These are phyloP conservation scores for Actinia equina DNA, from an alignment of 64 coral and sea anemone genomes.

Conservation along the genomic window DNA sequence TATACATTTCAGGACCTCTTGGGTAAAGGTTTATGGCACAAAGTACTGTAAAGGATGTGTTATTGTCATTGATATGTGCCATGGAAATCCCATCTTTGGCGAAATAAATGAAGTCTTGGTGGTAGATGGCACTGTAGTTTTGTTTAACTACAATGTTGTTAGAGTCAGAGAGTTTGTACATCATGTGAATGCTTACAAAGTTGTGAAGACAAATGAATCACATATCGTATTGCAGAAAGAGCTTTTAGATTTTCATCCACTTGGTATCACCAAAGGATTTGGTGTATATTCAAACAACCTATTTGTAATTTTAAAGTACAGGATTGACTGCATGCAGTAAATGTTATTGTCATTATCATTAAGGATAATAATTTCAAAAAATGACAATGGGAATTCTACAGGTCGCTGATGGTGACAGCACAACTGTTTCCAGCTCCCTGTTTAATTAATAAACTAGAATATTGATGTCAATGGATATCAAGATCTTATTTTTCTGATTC, in stretches of 20 bases:
- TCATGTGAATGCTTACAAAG: conserved; percentile 71
- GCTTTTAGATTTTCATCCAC: conserved; percentile 29
- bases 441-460: too few species aligned
- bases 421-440: too few species aligned
- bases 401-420: too few species aligned
- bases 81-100: conserved; percentile 70
- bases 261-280: conserved; percentile 31
- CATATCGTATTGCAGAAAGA: conserved; percentile 21
- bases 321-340: conserved; percentile 29
- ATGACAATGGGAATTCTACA: too few species aligned
- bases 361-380: too few species aligned
- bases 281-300: not conserved
- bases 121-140: conserved; percentile 30
- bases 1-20: conserved; percentile 11
- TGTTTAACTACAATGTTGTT: conserved; percentile 28
- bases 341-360: too few species aligned
- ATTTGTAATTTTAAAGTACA: conserved; percentile 45
- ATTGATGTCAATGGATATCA: too few species aligned
- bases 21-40: conserved; percentile 53
- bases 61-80: not conserved
- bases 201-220: not conserved
- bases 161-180: conserved; percentile 7
- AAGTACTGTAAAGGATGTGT: conserved; percentile 21
- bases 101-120: conserved; percentile 44
- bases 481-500: too few species aligned